These are phyloP conservation scores for Thereuonema tuberculata DNA, from an alignment of 1,140 invertebrate species.

Conservation along the genomic window DNA sequence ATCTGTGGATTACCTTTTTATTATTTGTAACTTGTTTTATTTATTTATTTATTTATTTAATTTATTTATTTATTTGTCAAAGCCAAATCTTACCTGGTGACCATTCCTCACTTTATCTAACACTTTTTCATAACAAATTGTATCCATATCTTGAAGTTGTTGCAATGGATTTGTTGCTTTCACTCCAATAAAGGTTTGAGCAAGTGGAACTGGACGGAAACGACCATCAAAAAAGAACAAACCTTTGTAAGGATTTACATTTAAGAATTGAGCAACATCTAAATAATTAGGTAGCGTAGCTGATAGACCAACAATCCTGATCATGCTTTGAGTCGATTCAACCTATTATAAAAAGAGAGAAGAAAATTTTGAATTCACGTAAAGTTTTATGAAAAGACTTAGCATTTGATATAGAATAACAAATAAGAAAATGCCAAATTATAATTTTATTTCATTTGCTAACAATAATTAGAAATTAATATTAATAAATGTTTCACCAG, in stretches of 20 bases:
- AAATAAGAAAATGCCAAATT: not conserved
- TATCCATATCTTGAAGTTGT: constrained; percentile 75
- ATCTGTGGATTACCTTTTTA: no score
- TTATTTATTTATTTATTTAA: no score
- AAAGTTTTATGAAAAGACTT: no score
- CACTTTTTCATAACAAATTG: constrained; percentile 87
- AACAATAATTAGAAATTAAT: no score
- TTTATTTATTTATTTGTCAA: no score
- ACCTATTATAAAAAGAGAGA: constrained; percentile 50
- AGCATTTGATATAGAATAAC: not conserved
- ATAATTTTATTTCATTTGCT: no score
- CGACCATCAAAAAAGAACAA: constrained; percentile 95
- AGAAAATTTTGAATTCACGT: constrained; percentile 3
- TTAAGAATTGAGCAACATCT: constrained; percentile 86
- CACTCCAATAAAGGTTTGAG: constrained; percentile 82
- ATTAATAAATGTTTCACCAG: no score
- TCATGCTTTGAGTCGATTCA: constrained; percentile 91
- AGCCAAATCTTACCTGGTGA: constrained; percentile 71
- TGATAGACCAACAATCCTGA: constrained; percentile 91
- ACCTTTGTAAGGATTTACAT: constrained; percentile 83
- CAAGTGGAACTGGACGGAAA: constrained; percentile 89
- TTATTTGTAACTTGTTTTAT: no score
- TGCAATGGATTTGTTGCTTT: constrained; percentile 61
- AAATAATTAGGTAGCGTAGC: constrained; percentile 96
- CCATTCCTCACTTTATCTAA: constrained; percentile 69